Percentiles rank a stretch among this genome's conserved stretches.
Evolutionary conservation across 2,797 vertebrate genomes (phyloP).

Genomic region (Tarsius wallacei): DNA sequence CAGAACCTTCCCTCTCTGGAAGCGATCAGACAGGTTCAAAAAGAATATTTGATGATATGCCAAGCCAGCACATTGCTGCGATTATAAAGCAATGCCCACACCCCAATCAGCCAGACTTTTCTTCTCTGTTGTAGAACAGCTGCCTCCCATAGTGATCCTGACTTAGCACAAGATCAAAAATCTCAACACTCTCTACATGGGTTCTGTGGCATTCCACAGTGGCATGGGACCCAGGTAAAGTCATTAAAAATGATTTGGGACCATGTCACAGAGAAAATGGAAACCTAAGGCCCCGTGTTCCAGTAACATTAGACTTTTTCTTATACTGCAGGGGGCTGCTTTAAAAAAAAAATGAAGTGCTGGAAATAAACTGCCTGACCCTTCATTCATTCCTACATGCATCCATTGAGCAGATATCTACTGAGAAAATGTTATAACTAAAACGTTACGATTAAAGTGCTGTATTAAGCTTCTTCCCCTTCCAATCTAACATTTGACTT

Average conservation of each 20-base stretch:
- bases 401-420: background rate
- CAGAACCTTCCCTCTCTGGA: conserved; percentile 78
- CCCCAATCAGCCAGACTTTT: conserved; percentile 23
- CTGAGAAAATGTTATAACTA: background rate
- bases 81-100: conserved; percentile 67
- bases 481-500: background rate
- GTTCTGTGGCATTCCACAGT: conserved; percentile 53
- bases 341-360: background rate
- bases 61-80: conserved; percentile 63
- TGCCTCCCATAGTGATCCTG: background rate
- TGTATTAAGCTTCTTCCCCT: background rate
- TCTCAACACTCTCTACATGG: background rate
- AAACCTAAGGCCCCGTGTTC: background rate
- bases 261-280: background rate
- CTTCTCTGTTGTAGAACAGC: conserved; percentile 24
- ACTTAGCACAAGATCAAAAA: conserved; percentile 63
- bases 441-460: background rate
- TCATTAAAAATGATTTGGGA: conserved; percentile 2
- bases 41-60: conserved; percentile 69
- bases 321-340: background rate
- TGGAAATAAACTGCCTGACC: background rate
- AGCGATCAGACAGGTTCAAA: conserved; percentile 81
- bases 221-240: background rate
- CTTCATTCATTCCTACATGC: background rate
- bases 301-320: background rate